Conservation (phyloP, 2,797 vertebrate species). For the Myripristis jacobus region DNA sequence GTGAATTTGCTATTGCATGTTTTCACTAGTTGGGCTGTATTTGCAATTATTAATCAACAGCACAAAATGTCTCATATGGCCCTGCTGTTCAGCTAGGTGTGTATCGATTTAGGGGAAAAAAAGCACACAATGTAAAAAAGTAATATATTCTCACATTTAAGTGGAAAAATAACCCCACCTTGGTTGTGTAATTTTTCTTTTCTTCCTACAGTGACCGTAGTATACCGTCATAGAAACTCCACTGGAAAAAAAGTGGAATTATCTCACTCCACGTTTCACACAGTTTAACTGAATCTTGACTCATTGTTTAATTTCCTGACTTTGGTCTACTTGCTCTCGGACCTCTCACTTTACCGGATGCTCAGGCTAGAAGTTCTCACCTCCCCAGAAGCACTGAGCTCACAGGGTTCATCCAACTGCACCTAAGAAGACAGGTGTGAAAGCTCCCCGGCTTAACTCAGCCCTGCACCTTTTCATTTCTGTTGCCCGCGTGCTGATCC, state of each 20-base stretch:
- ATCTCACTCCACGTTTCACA: neutral
- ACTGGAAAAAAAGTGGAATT: neutral
- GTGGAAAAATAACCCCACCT: too few species aligned
- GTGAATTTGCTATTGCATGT: too few species aligned
- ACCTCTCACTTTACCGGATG: neutral
- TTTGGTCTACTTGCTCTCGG: neutral
- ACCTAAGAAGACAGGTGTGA: neutral
- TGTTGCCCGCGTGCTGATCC: constrained; percentile 20
- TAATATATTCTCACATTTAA: too few species aligned
- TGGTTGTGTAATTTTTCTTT: too few species aligned
- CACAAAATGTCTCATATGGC: too few species aligned
- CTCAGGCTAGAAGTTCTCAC: neutral
- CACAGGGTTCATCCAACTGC: constrained; percentile 4
- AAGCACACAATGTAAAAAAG: too few species aligned
- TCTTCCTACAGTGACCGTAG: too few species aligned
- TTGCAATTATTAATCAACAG: too few species aligned
- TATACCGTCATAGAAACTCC: too few species aligned
- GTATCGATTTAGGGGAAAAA: too few species aligned
- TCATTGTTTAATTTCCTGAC: neutral
- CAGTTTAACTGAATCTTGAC: neutral
- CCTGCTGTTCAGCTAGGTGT: too few species aligned
- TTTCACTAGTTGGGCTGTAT: too few species aligned
- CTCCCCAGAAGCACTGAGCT: neutral
- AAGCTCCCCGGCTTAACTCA: constrained; percentile 5
- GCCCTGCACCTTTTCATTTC: constrained; percentile 10